These are phyloP conservation scores for Pseudorasbora parva DNA, from an alignment of 2,113 vertebrate species.

Conservation along the genomic window DNA sequence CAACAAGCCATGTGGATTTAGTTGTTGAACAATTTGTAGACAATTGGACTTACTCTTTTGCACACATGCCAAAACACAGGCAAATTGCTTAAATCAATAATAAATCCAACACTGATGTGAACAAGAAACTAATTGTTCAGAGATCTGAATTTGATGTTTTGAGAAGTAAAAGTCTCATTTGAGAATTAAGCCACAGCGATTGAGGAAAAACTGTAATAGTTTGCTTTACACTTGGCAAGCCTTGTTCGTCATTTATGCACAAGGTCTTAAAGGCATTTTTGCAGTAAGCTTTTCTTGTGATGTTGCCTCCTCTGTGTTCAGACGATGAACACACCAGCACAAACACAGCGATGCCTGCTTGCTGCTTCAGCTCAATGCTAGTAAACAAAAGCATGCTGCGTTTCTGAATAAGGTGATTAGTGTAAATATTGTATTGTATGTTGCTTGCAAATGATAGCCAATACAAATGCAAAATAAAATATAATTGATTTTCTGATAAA, in stretches of 20 bases:
- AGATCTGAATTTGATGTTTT: too few relatives aligned
- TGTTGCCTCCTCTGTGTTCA: background rate
- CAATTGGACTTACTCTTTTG: too few relatives aligned
- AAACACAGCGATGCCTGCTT: background rate
- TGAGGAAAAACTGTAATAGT: too few relatives aligned
- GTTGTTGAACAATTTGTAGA: too few relatives aligned
- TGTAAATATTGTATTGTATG: background rate
- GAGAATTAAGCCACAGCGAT: too few relatives aligned
- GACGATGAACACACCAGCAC: background rate
- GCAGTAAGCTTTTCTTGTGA: background rate
- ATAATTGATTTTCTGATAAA: background rate
- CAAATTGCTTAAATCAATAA: too few relatives aligned
- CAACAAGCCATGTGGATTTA: too few relatives aligned
- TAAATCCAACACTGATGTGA: too few relatives aligned
- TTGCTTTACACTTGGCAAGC: background rate
- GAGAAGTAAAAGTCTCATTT: too few relatives aligned
- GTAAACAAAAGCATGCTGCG: conserved; percentile 2
- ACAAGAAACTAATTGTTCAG: too few relatives aligned
- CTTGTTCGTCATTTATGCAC: background rate
- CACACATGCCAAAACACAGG: too few relatives aligned
- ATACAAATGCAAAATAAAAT: background rate
- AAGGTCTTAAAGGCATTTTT: conserved; percentile 8
- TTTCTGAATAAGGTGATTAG: conserved; percentile 2
- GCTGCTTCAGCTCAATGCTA: conserved; percentile 21
- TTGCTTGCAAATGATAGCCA: background rate